phyloP scores from a whole-genome alignment of 2,113 vertebrate genomes.

The Herpetotheres cachinnans region DNA sequence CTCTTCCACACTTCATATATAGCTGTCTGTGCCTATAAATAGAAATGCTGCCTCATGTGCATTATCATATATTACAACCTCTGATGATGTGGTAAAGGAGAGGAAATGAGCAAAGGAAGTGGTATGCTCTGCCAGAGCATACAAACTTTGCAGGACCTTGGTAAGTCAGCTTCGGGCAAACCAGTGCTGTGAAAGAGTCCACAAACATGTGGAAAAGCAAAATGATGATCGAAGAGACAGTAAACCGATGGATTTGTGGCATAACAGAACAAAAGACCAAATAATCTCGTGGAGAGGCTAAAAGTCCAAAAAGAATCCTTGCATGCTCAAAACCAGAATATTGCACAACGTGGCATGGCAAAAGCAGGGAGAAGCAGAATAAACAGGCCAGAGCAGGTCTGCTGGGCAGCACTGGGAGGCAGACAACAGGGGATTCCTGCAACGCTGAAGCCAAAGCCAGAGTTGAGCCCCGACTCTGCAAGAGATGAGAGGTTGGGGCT shows the following conservation, averaged over 20 bases:
- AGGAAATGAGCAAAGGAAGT: slow-evolving; percentile 47
- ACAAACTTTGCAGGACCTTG: background rate
- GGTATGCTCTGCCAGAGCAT: background rate
- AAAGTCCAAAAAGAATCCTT: background rate
- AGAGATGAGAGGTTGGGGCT: background rate
- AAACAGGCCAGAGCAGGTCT: background rate
- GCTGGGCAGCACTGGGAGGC: background rate
- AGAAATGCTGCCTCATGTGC: background rate
- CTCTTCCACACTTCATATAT: background rate
- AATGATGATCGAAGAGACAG: background rate
- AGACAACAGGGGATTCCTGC: background rate
- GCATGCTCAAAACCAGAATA: background rate
- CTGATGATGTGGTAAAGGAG: slow-evolving; percentile 19
- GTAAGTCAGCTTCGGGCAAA: background rate
- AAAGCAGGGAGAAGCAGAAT: background rate
- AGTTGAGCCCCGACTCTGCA: background rate
- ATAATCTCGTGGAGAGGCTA: background rate
- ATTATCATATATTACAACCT: slow-evolving; percentile 10
- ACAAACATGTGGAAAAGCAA: background rate
- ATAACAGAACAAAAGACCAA: background rate
- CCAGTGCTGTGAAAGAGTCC: background rate
- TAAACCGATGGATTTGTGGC: background rate
- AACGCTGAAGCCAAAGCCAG: background rate
- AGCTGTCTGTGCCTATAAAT: slow-evolving; percentile 43
- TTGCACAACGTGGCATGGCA: background rate